Conservation (phyloP, 2,113 vertebrate genomes). For the Aptenodytes patagonicus region DNA sequence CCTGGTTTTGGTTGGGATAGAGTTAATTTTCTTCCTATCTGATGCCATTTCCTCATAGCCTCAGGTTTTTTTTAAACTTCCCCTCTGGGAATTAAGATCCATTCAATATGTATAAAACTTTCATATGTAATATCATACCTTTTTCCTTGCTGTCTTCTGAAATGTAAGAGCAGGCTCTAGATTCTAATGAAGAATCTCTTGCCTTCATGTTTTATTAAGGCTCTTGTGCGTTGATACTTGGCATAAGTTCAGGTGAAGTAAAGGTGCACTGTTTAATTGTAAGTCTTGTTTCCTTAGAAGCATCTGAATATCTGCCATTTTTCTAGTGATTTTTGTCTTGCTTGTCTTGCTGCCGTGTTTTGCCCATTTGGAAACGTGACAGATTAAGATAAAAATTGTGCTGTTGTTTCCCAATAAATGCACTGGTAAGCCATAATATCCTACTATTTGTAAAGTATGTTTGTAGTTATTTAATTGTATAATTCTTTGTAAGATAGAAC, state of each 20-base stretch:
- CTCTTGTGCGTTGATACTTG: not conserved
- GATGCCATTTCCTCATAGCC: conserved; percentile 14
- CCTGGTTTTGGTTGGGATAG: too few species aligned
- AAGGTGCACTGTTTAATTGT: not conserved
- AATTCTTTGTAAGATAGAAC: not conserved
- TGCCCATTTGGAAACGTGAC: not conserved
- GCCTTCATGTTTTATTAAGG: conserved; percentile 34
- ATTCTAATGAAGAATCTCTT: conserved; percentile 3
- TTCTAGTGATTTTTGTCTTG: not conserved
- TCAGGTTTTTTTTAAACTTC: not conserved
- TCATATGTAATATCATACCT: not conserved
- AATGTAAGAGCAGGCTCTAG: not conserved
- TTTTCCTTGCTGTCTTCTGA: not conserved
- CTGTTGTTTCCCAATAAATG: not conserved
- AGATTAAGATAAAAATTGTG: not conserved
- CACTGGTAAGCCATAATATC: not conserved
- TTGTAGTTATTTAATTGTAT: not conserved
- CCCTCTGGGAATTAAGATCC: conserved; percentile 39
- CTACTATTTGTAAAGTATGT: not conserved
- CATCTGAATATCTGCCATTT: not conserved
- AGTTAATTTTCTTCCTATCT: too few species aligned
- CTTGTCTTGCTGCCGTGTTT: not conserved
- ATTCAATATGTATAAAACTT: conserved; percentile 30
- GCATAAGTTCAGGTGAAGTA: not conserved
- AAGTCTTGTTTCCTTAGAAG: not conserved